A percentile compares a stretch with the other conserved stretches of the same genome.
These are phyloP conservation scores for Pan paniscus DNA, from an alignment of 2,113 vertebrate species.

Conservation along the genomic window DNA sequence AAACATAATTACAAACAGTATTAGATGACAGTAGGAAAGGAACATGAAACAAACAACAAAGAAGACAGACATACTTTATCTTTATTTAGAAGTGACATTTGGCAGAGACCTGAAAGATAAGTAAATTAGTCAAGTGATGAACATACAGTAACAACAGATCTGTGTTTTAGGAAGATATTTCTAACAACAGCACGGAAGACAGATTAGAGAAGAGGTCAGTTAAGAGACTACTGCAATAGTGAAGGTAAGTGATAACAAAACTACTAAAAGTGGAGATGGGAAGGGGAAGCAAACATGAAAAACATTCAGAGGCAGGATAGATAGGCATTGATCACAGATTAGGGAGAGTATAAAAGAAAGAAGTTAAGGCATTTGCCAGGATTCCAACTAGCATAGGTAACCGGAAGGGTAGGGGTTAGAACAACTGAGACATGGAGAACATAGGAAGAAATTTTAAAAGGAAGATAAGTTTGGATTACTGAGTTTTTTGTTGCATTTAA, in stretches of 20 bases:
- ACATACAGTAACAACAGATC: neutral
- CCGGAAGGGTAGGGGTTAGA: neutral
- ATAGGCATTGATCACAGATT: neutral
- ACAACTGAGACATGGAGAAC: neutral
- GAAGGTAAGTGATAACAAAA: constrained; percentile 13
- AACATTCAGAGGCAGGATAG: neutral
- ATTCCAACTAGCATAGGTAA: neutral
- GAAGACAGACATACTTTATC: neutral
- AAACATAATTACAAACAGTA: constrained; percentile 29
- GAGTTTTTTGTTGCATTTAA: constrained; percentile 7
- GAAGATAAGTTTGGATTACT: neutral
- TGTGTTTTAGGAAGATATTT: constrained; percentile 44
- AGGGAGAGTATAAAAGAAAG: neutral
- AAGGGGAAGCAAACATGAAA: constrained; percentile 25
- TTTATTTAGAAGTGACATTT: constrained; percentile 43
- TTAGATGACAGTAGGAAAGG: neutral
- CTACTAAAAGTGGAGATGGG: neutral
- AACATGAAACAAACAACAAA: neutral
- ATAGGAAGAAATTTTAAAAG: neutral
- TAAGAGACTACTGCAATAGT: neutral
- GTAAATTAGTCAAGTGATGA: neutral
- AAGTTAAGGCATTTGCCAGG: neutral
- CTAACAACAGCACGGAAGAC: constrained; percentile 2
- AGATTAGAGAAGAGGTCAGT: constrained; percentile 21
- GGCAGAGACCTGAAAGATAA: constrained; percentile 9